A percentile compares a stretch with the other conserved stretches of the same genome.
Conservation (phyloP, 2,888 invertebrate genomes). For the Ormyrus thymus region DNA sequence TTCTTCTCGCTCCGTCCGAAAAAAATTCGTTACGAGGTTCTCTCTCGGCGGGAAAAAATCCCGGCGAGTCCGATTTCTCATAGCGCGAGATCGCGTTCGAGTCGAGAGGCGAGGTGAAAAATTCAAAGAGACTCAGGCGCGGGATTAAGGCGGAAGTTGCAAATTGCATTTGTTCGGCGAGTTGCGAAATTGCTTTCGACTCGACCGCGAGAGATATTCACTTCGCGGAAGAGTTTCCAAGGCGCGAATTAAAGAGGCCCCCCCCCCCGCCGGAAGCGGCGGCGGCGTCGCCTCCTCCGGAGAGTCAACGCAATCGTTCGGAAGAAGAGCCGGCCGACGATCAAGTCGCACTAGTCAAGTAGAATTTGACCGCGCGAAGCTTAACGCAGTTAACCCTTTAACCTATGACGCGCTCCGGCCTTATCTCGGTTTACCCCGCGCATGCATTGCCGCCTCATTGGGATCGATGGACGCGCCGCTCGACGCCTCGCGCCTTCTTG, state of each 20-base stretch:
- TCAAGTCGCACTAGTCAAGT: constrained; percentile 30
- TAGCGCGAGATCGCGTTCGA: not conserved
- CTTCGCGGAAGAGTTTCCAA: too few relatives aligned
- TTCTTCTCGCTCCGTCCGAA: too few relatives aligned
- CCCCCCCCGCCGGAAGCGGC: too few relatives aligned
- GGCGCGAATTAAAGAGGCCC: too few relatives aligned
- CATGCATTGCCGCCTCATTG: not conserved
- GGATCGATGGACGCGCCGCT: constrained; percentile 24
- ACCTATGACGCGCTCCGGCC: constrained; percentile 46
- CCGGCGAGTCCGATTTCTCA: not conserved
- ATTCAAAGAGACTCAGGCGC: not conserved
- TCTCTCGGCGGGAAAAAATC: not conserved
- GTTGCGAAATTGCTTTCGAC: too few relatives aligned
- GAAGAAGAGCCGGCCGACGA: not conserved
- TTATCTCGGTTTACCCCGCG: constrained; percentile 38
- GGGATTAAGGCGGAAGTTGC: too few relatives aligned
- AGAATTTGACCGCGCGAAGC: constrained; percentile 24
- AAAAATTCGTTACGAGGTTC: constrained; percentile 13
- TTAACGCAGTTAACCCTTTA: constrained; percentile 48
- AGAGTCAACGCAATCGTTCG: constrained; percentile 3
- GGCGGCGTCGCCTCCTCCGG: not conserved
- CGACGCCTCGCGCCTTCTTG: too few relatives aligned
- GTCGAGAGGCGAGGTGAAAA: not conserved
- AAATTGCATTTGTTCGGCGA: too few relatives aligned
- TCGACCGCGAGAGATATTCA: too few relatives aligned